Conservation (phyloP, 2,888 invertebrate species). For the Flabesymbios commensalis region DNA sequence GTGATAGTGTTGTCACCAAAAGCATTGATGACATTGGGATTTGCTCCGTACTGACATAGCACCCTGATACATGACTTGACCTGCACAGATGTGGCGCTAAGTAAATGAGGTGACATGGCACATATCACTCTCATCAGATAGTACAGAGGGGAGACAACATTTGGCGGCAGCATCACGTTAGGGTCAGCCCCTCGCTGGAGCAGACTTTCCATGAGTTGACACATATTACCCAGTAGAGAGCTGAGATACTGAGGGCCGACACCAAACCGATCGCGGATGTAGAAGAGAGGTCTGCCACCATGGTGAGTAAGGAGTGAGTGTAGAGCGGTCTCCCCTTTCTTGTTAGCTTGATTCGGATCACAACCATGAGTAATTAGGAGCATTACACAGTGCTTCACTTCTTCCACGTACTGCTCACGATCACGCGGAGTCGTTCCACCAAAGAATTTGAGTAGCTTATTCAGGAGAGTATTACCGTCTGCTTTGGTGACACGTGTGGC, state of each 20-base stretch:
- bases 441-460: slow-evolving; percentile 65
- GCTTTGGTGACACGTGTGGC: slow-evolving; percentile 61
- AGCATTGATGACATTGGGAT: slow-evolving; percentile 37
- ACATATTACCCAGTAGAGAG: slow-evolving; percentile 38
- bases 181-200: slow-evolving; percentile 36
- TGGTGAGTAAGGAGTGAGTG: slow-evolving; percentile 66
- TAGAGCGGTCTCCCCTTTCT: slow-evolving; percentile 73
- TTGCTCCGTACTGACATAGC: slow-evolving; percentile 30
- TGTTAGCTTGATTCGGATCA: slow-evolving; percentile 49
- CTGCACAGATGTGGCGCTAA: slow-evolving; percentile 31
- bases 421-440: slow-evolving; percentile 35
- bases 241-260: slow-evolving; percentile 33
- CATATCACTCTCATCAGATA: slow-evolving; percentile 37
- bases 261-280: slow-evolving; percentile 36
- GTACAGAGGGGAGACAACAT: slow-evolving; percentile 36
- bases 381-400: slow-evolving; percentile 46
- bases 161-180: slow-evolving; percentile 35
- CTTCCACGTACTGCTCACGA: slow-evolving; percentile 33
- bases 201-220: slow-evolving; percentile 44
- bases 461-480: slow-evolving; percentile 75
- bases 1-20: slow-evolving; percentile 36
- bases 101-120: slow-evolving; percentile 35
- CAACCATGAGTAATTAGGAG: slow-evolving; percentile 54
- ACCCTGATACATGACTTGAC: slow-evolving; percentile 24
- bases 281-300: slow-evolving; percentile 33